phyloP scores from a whole-genome alignment of 1,140 invertebrate species.

The Mylabris phalerata region DNA sequence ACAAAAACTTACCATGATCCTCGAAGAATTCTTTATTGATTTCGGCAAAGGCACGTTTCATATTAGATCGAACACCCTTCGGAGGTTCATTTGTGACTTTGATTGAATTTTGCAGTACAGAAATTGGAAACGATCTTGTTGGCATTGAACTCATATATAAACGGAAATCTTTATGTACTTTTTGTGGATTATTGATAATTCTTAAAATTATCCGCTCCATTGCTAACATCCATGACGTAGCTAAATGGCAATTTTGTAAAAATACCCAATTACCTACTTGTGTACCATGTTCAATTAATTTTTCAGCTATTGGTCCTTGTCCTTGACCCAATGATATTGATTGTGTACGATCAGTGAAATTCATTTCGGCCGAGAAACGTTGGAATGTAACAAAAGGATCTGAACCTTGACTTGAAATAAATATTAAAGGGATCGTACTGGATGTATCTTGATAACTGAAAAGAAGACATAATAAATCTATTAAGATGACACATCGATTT shows the following conservation, averaged over 20 bases:
- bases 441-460: conserved; percentile 65
- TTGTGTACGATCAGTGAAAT: conserved; percentile 65
- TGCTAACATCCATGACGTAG: conserved; percentile 81
- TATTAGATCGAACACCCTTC: conserved; percentile 74
- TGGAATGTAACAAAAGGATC: conserved; percentile 80
- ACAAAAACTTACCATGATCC: conserved; percentile 55
- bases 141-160: conserved; percentile 86
- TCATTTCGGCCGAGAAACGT: conserved; percentile 73
- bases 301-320: conserved; percentile 77
- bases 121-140: conserved; percentile 77
- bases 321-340: conserved; percentile 88
- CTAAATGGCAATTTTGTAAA: conserved; percentile 82
- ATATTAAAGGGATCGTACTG: conserved; percentile 70
- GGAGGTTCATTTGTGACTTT: conserved; percentile 92
- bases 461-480: neutral
- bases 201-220: conserved; percentile 65
- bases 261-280: conserved; percentile 76
- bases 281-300: conserved; percentile 66
- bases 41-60: conserved; percentile 73
- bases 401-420: conserved; percentile 84
- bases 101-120: conserved; percentile 83
- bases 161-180: conserved; percentile 65
- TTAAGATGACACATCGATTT: too few relatives aligned
- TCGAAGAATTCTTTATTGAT: conserved; percentile 75
- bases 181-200: conserved; percentile 55